Evolutionary conservation across 2,797 vertebrate species (phyloP).

Genomic region (Premnoplex brunnescens): DNA sequence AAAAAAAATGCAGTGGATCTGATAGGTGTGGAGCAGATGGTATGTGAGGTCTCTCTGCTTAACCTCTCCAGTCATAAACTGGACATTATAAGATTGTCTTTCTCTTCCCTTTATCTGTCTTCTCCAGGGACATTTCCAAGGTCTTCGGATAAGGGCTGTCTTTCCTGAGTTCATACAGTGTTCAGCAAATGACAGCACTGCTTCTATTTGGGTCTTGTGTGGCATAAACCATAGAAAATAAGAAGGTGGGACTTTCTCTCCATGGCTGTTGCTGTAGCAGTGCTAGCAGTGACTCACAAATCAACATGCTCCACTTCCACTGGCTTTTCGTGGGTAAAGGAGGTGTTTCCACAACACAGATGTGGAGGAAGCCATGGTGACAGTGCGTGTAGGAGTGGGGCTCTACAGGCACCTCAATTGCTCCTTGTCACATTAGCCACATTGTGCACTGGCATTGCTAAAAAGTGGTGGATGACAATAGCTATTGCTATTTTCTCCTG

Average conservation of each 20-base stretch:
- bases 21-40: accelerated
- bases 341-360: constrained; percentile 3
- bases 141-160: not conserved
- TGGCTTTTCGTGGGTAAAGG: not conserved
- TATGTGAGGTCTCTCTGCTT: not conserved
- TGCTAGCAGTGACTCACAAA: not conserved
- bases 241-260: not conserved
- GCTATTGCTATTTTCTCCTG: constrained; percentile 10
- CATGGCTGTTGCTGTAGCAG: not conserved
- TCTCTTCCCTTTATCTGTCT: not conserved
- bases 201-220: not conserved
- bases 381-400: not conserved
- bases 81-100: not conserved
- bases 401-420: not conserved
- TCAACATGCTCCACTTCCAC: not conserved
- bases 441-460: not conserved
- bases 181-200: not conserved
- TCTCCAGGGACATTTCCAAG: not conserved
- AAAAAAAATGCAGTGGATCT: accelerated
- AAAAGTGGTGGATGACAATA: not conserved
- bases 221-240: not conserved
- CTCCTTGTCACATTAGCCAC: not conserved
- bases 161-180: not conserved
- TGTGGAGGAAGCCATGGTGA: constrained; percentile 12
- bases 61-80: not conserved